Percentiles rank a stretch among this genome's conserved stretches.
phyloP scores from a whole-genome alignment of 2,888 invertebrate genomes.

The Andricus quercusramuli region DNA sequence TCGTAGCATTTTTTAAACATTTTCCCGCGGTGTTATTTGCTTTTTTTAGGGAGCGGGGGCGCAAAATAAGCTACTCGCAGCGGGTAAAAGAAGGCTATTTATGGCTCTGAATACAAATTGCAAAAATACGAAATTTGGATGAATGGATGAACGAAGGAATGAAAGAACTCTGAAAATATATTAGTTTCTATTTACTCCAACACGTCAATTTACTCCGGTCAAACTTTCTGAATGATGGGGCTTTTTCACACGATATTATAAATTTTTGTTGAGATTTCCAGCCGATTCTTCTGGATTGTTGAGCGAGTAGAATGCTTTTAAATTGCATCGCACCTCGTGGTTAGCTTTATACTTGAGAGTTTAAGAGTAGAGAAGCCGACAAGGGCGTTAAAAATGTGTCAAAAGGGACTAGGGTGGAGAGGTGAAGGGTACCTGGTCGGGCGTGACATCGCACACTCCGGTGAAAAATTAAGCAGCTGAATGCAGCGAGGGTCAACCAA shows the following conservation, averaged over 20 bases:
- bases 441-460: slow-evolving; percentile 38
- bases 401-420: not conserved
- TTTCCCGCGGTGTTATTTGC: too few relatives aligned
- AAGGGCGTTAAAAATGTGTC: slow-evolving; percentile 34
- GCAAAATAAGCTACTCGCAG: too few relatives aligned
- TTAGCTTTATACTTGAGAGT: not conserved
- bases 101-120: not conserved
- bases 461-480: slow-evolving; percentile 41
- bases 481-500: slow-evolving; percentile 6
- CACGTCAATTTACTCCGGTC: not conserved
- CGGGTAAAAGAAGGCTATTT: too few relatives aligned
- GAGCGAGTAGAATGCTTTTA: slow-evolving; percentile 22
- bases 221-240: not conserved
- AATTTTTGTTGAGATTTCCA: not conserved
- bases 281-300: slow-evolving; percentile 10
- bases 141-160: not conserved
- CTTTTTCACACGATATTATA: not conserved
- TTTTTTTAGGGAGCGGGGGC: too few relatives aligned
- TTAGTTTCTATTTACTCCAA: not conserved
- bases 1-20: too few relatives aligned
- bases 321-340: slow-evolving; percentile 18
- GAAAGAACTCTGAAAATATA: not conserved
- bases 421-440: slow-evolving; percentile 14
- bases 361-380: slow-evolving; percentile 20
- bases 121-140: not conserved